phyloP scores from a whole-genome alignment of 2,113 vertebrate species.

The Acrocephalus arundinaceus region DNA sequence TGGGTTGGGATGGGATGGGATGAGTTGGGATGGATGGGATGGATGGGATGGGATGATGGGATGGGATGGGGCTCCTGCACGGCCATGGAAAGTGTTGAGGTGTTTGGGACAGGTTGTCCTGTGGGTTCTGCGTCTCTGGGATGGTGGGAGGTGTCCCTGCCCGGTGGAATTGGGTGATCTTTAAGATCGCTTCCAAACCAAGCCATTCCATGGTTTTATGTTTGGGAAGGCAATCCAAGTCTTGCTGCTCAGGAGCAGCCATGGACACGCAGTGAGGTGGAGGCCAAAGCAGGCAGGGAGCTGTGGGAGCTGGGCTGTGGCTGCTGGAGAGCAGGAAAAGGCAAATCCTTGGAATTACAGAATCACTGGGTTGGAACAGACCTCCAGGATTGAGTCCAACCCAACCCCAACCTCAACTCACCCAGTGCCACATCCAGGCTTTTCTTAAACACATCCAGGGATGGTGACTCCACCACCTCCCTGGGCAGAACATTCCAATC shows the following conservation, averaged over 20 bases:
- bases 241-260: not conserved
- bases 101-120: not conserved
- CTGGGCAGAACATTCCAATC: no score
- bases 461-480: no score
- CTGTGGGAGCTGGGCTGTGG: not conserved
- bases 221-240: not conserved
- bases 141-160: not conserved
- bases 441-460: no score
- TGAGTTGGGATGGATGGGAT: no score
- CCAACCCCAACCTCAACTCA: no score
- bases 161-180: not conserved
- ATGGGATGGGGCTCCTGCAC: not conserved
- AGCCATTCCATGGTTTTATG: fast-evolving
- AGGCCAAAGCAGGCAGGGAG: not conserved
- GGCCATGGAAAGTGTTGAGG: not conserved
- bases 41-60: no score
- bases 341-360: not conserved
- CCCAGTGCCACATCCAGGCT: no score
- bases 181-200: not conserved
- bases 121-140: not conserved
- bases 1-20: no score
- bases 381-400: no score
- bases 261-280: fast-evolving
- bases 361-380: no score
- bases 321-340: not conserved